Evolutionary conservation across 2,113 vertebrate species (phyloP).

Genomic region (Gallinago undulata): DNA sequence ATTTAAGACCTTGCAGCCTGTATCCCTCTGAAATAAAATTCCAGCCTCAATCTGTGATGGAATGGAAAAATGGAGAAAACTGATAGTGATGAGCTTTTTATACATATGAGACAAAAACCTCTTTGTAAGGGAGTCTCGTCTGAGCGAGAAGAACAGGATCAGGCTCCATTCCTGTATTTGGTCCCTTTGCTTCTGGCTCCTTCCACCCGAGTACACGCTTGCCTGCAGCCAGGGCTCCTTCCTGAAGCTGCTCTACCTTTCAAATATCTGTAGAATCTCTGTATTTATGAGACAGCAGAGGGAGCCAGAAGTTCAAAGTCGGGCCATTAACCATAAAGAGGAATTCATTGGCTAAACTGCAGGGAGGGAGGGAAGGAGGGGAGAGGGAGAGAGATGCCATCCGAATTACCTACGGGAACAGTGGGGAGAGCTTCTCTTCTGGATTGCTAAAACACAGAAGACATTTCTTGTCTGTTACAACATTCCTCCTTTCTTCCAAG

Average conservation of each 20-base stretch:
- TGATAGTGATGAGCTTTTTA: not conserved
- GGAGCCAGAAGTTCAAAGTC: slow-evolving; percentile 54
- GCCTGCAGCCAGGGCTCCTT: not conserved
- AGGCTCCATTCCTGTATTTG: not conserved
- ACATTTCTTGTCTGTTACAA: not conserved
- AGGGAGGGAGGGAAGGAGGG: not conserved
- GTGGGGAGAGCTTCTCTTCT: not conserved
- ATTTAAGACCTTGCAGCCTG: not conserved
- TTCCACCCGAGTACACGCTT: not conserved
- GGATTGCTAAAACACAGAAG: not conserved
- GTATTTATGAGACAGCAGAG: slow-evolving; percentile 39
- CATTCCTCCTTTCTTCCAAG: not conserved
- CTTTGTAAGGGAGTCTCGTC: not conserved
- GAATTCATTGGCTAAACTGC: slow-evolving; percentile 10
- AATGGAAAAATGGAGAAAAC: not conserved
- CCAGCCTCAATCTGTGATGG: not conserved
- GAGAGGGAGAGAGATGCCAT: not conserved
- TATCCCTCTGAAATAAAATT: not conserved
- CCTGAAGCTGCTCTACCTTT: not conserved
- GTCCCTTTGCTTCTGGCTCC: not conserved
- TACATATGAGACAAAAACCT: not conserved
- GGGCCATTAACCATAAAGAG: not conserved
- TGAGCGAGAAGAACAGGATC: not conserved
- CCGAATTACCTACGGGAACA: slow-evolving; percentile 20
- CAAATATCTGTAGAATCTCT: not conserved